These are phyloP conservation scores for Parasteatoda tepidariorum DNA, from an alignment of 1,140 invertebrate species.

Conservation along the genomic window DNA sequence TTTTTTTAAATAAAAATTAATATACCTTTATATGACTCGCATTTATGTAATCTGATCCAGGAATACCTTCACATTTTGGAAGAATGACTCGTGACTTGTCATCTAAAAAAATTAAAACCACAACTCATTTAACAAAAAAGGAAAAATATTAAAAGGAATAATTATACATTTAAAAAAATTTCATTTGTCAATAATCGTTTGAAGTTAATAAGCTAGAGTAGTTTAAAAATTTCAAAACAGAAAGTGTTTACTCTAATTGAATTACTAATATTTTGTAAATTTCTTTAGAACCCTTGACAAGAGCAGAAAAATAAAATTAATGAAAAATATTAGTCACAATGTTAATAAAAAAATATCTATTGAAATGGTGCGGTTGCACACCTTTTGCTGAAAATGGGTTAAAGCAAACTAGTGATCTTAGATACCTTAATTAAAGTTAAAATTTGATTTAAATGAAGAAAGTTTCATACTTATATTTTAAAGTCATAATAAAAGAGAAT, in stretches of 20 bases:
- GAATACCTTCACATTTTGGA: constrained; percentile 72
- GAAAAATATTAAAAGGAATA: too few relatives aligned
- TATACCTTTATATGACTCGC: constrained; percentile 75
- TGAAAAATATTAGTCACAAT: too few relatives aligned
- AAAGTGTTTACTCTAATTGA: too few relatives aligned
- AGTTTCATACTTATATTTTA: not conserved
- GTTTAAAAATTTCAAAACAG: not conserved
- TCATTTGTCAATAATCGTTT: too few relatives aligned
- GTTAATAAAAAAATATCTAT: too few relatives aligned
- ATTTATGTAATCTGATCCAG: constrained; percentile 78
- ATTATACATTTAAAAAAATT: too few relatives aligned
- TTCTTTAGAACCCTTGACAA: not conserved
- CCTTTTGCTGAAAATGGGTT: not conserved
- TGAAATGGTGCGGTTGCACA: too few relatives aligned
- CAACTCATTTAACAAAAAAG: too few relatives aligned
- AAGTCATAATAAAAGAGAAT: not conserved
- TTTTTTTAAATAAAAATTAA: not conserved
- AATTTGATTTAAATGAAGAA: not conserved
- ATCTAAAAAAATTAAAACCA: constrained; percentile 73
- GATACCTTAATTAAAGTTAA: not conserved
- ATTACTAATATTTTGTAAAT: not conserved
- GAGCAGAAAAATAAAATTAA: too few relatives aligned
- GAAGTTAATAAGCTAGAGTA: too few relatives aligned
- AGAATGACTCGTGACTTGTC: constrained; percentile 75
- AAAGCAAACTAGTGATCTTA: not conserved